Percentiles rank a stretch among this genome's conserved stretches.
phyloP scores from a whole-genome alignment of 2,888 invertebrate genomes.

The Electrophaes corylata region DNA sequence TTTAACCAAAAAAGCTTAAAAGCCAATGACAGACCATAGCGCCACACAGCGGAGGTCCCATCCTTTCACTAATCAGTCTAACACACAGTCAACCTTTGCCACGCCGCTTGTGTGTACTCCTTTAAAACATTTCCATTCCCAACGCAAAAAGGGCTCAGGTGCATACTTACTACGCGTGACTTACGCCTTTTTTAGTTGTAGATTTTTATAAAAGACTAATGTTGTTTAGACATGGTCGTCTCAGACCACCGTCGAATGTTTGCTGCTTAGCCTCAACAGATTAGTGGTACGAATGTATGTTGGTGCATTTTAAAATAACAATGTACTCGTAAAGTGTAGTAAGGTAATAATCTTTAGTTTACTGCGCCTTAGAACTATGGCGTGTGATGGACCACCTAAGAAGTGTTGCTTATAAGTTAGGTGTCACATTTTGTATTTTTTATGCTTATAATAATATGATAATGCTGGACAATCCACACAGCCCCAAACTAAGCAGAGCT shows the following conservation, averaged over 20 bases:
- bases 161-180: conserved; percentile 4
- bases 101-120: conserved; percentile 66
- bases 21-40: conserved; percentile 56
- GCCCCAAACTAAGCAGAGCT: no score
- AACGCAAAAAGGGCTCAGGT: conserved; percentile 49
- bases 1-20: conserved; percentile 45
- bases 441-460: no score
- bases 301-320: conserved; percentile 61
- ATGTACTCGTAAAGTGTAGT: conserved; percentile 58
- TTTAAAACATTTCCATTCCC: conserved; percentile 55
- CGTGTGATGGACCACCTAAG: conserved; percentile 32
- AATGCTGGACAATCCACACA: no score
- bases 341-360: conserved; percentile 32
- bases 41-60: conserved; percentile 76
- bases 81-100: conserved; percentile 70
- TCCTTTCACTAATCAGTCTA: conserved; percentile 67
- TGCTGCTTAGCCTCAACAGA: conserved; percentile 63
- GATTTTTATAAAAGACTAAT: conserved; percentile 57
- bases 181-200: conserved; percentile 50
- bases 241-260: conserved; percentile 77
- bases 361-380: conserved; percentile 21
- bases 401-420: background rate
- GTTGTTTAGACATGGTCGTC: conserved; percentile 67
- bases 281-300: conserved; percentile 48
- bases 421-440: no score